Evolutionary conservation across 2,797 vertebrate species (phyloP).

Genomic region (Pogonophryne albipinna): DNA sequence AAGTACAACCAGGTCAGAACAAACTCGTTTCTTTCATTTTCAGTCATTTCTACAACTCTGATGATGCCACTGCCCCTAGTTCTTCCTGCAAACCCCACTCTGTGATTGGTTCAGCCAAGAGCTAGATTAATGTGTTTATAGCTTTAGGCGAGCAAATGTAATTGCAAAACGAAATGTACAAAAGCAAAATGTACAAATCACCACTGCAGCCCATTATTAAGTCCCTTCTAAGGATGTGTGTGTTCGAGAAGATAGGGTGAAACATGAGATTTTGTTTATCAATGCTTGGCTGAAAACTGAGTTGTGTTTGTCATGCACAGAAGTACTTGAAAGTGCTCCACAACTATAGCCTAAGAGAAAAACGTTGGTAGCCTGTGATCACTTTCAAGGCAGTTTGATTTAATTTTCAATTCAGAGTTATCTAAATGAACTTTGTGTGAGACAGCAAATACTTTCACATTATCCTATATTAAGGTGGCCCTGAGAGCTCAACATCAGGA

Average conservation of each 20-base stretch:
- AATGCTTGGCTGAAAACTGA: constrained; percentile 17
- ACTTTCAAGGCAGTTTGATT: constrained; percentile 30
- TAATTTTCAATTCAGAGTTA: constrained; percentile 28
- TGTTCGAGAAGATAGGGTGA: constrained; percentile 31
- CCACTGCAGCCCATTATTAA: constrained; percentile 5
- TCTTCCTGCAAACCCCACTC: constrained; percentile 55
- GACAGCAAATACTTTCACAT: not conserved
- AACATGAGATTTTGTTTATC: constrained; percentile 21
- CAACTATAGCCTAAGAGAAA: not conserved
- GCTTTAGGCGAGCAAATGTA: constrained; percentile 60
- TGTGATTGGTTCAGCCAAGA: constrained; percentile 60
- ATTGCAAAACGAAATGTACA: constrained; percentile 58
- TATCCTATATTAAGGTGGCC: not conserved
- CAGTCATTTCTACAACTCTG: constrained; percentile 69
- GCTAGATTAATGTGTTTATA: constrained; percentile 56
- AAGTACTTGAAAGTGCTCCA: constrained; percentile 20
- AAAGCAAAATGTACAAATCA: constrained; percentile 52
- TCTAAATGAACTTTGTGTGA: constrained; percentile 18
- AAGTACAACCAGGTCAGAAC: constrained; percentile 64
- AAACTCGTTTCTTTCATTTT: constrained; percentile 67
- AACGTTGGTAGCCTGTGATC: not conserved
- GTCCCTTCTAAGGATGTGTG: constrained; percentile 17
- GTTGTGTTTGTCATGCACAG: constrained; percentile 17
- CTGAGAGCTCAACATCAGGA: not conserved
- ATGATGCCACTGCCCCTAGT: constrained; percentile 71